These are phyloP conservation scores for Bos taurus DNA, from an alignment of 2,113 vertebrate species.

Conservation along the genomic window ARS-UCD2.0 NC_037334.1:39414501-39415000, in stretches of 20 bases:
- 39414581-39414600: not conserved
- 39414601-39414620: not conserved
- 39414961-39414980: not conserved
- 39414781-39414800: not conserved
- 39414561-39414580: not conserved
- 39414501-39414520: not conserved
- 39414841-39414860: not conserved
- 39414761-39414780: not conserved
- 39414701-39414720: not conserved
- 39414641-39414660: not conserved
- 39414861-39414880: not conserved
- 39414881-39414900: not conserved
- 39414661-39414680: not conserved
- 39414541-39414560: not conserved
- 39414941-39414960: not conserved
- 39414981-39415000: not conserved
- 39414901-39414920: not conserved
- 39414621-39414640: not conserved
- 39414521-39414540: not conserved
- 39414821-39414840: not conserved
- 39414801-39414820: not conserved
- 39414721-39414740: not conserved
- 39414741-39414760: not conserved
- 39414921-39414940: not conserved
- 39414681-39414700: not conserved